Evolutionary conservation across 2,888 invertebrate species (phyloP).

Genomic region (Chelonus formosanus): DNA sequence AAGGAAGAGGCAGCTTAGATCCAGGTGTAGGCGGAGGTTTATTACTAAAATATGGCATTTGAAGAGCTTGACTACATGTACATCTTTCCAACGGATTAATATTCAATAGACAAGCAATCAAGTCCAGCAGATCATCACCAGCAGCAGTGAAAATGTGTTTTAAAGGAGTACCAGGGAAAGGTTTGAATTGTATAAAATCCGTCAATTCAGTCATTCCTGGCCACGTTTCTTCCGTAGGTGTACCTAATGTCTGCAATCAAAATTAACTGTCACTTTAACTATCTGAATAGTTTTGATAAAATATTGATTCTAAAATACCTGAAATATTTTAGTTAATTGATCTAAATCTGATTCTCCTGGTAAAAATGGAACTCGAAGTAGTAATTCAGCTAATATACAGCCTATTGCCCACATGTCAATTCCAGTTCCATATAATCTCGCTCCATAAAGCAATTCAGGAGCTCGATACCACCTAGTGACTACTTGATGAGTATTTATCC

Average conservation of each 20-base stretch:
- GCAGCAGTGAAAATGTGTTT: slow-evolving; percentile 96
- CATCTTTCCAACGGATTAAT: slow-evolving; percentile 86
- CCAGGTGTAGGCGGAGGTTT: slow-evolving; percentile 89
- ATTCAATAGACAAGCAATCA: slow-evolving; percentile 80
- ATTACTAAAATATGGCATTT: slow-evolving; percentile 91
- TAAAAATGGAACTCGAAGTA: slow-evolving; percentile 90
- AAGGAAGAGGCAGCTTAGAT: slow-evolving; percentile 81
- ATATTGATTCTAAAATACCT: slow-evolving; percentile 67
- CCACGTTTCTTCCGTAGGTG: slow-evolving; percentile 93
- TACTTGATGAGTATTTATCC: slow-evolving; percentile 97
- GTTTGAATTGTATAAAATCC: slow-evolving; percentile 93
- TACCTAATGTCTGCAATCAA: slow-evolving; percentile 73
- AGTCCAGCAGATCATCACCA: slow-evolving; percentile 85
- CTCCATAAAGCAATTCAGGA: slow-evolving; percentile 95
- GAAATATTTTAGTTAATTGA: slow-evolving; percentile 94
- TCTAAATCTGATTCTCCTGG: slow-evolving; percentile 98
- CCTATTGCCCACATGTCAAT: slow-evolving; percentile 99
- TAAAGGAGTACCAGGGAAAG: slow-evolving; percentile 83
- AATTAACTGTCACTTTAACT: no score
- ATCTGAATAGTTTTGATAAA: neutral
- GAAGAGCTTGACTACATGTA: slow-evolving; percentile 83
- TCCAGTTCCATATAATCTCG: slow-evolving; percentile 92
- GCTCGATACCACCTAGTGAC: slow-evolving; percentile 94
- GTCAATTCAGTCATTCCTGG: slow-evolving; percentile 82
- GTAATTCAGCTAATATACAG: slow-evolving; percentile 94